These are phyloP conservation scores for Mellilla xanthometata DNA, from an alignment of 2,888 invertebrate species.

Conservation along the genomic window DNA sequence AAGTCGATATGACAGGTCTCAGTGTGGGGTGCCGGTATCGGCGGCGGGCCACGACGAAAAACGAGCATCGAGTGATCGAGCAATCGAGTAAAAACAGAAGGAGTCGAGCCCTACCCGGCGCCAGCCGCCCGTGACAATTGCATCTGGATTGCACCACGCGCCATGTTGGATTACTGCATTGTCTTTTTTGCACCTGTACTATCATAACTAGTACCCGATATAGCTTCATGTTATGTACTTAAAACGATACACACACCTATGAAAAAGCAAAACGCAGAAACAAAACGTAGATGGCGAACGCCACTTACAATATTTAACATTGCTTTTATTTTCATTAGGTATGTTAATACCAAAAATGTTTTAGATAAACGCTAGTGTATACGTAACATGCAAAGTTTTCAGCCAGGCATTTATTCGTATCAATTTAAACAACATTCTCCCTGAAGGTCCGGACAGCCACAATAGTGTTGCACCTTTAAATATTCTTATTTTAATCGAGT, in stretches of 20 bases:
- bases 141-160: conserved; percentile 69
- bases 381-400: conserved; percentile 24
- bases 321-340: no score
- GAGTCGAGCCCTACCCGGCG: conserved; percentile 39
- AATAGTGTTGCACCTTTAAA: conserved; percentile 65
- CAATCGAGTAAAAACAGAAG: conserved; percentile 75
- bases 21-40: conserved; percentile 66
- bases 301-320: no score
- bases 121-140: conserved; percentile 76
- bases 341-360: no score
- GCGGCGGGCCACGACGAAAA: conserved; percentile 66
- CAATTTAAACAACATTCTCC: conserved; percentile 31
- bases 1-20: conserved; percentile 80
- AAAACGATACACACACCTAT: no score
- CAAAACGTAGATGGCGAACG: no score
- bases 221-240: no score
- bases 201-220: not conserved
- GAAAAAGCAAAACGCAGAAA: no score
- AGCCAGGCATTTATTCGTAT: no score
- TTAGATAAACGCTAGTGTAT: no score
- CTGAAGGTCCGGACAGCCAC: conserved; percentile 51
- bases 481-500: conserved; percentile 78
- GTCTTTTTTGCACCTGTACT: not conserved
- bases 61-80: conserved; percentile 73
- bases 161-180: conserved; percentile 74